These are phyloP conservation scores for Drosophila aldrichi DNA, from an alignment of 2,888 invertebrate species.

Conservation along the genomic window DNA sequence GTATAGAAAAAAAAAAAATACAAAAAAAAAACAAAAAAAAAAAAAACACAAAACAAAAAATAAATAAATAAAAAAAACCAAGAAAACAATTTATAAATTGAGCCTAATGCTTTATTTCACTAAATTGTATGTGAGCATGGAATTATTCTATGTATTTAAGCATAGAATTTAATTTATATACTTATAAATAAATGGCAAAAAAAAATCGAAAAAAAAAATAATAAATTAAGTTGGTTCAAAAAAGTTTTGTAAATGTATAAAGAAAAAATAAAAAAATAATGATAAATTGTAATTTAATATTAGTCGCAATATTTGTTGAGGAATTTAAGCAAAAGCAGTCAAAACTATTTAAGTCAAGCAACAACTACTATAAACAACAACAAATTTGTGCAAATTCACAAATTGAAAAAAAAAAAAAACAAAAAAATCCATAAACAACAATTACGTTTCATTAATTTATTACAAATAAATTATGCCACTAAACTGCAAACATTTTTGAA, in stretches of 20 bases:
- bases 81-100: constrained; percentile 63
- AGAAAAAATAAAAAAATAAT: constrained; percentile 28
- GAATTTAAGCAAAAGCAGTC: constrained; percentile 56
- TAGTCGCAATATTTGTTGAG: constrained; percentile 73
- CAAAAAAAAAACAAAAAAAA: constrained; percentile 28
- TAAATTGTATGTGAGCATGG: constrained; percentile 66
- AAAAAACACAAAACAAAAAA: no score
- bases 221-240: constrained; percentile 40
- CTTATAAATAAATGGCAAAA: constrained; percentile 35
- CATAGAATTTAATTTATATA: constrained; percentile 71
- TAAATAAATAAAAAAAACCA: constrained; percentile 29
- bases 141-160: constrained; percentile 79
- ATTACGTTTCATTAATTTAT: constrained; percentile 77
- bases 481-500: constrained; percentile 55
- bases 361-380: constrained; percentile 44
- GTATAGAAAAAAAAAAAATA: constrained; percentile 58
- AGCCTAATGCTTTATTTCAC: constrained; percentile 63
- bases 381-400: constrained; percentile 43
- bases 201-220: not conserved
- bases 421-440: constrained; percentile 30
- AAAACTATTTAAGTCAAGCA: constrained; percentile 55
- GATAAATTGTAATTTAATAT: constrained; percentile 70
- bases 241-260: constrained; percentile 70
- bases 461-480: constrained; percentile 68
- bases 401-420: constrained; percentile 23